Conservation (phyloP, 2,888 invertebrate species). For the Luffia ferchaultella region DNA sequence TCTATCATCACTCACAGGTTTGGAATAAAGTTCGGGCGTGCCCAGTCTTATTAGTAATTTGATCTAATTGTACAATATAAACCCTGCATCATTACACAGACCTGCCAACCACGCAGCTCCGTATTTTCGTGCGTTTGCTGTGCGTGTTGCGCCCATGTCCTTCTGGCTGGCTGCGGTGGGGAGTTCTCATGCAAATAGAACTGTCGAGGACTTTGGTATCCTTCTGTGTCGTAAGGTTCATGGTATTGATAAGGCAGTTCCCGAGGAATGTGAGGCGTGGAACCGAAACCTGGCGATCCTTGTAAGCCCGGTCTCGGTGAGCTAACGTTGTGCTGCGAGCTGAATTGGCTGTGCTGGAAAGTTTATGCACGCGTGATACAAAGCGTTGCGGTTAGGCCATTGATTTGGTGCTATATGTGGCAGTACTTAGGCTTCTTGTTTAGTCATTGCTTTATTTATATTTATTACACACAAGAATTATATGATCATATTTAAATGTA, state of each 20-base stretch:
- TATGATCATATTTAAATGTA: too few species aligned
- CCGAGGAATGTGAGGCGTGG: slow-evolving; percentile 56
- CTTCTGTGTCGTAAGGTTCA: neutral
- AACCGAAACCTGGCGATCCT: slow-evolving; percentile 41
- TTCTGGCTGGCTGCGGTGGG: slow-evolving; percentile 59
- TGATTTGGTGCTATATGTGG: neutral
- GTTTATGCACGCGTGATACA: neutral
- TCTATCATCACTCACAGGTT: too few species aligned
- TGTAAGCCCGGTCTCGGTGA: slow-evolving; percentile 21
- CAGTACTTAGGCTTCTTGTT: too few species aligned
- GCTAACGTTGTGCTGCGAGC: slow-evolving; percentile 61
- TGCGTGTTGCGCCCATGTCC: slow-evolving; percentile 74
- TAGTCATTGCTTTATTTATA: too few species aligned
- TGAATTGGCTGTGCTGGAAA: slow-evolving; percentile 63
- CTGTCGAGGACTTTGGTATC: slow-evolving; percentile 59
- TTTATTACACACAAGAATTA: too few species aligned
- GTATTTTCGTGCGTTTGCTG: slow-evolving; percentile 68
- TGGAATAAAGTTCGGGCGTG: too few species aligned
- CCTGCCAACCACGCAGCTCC: slow-evolving; percentile 58
- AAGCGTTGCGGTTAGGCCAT: neutral
- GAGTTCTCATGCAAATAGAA: slow-evolving; percentile 78
- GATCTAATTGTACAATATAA: too few species aligned
- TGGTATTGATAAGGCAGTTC: slow-evolving; percentile 19
- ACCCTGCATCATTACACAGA: slow-evolving; percentile 17
- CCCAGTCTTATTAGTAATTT: too few species aligned